Evolutionary conservation across 2,888 invertebrate genomes (phyloP).

Genomic region (Macrophya annulata): DNA sequence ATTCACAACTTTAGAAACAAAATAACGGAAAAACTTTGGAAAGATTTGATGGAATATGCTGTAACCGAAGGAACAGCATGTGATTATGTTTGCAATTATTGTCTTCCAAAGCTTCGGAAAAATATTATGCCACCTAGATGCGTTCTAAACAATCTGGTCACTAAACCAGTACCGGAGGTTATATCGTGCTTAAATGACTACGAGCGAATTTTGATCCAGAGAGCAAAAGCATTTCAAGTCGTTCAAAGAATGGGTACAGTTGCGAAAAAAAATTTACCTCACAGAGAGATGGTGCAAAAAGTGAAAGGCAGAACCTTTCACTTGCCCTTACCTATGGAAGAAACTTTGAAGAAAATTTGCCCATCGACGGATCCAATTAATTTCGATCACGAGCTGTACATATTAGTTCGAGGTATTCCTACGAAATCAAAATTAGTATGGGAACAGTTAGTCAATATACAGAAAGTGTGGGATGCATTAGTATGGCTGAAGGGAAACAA

Average conservation of each 20-base stretch:
- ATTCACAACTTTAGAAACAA: constrained; percentile 57
- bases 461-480: constrained; percentile 32
- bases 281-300: constrained; percentile 60
- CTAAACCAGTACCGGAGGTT: constrained; percentile 59
- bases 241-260: constrained; percentile 69
- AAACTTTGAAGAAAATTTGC: constrained; percentile 71
- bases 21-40: constrained; percentile 64
- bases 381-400: constrained; percentile 68
- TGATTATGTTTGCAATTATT: constrained; percentile 56
- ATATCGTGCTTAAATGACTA: constrained; percentile 64
- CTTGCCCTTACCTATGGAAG: constrained; percentile 68
- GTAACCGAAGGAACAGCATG: neutral
- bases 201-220: constrained; percentile 69
- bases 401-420: constrained; percentile 70
- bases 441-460: constrained; percentile 65
- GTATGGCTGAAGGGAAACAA: constrained; percentile 62
- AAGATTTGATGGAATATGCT: constrained; percentile 48
- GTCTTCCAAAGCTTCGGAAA: constrained; percentile 60
- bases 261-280: constrained; percentile 67
- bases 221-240: constrained; percentile 74
- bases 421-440: constrained; percentile 65
- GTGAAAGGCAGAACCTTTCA: constrained; percentile 62
- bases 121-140: constrained; percentile 66
- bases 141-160: constrained; percentile 66
- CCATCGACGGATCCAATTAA: constrained; percentile 67